These are phyloP conservation scores for Apodemus speciosus DNA, from an alignment of 2,113 vertebrate species.

Conservation along the genomic window DNA sequence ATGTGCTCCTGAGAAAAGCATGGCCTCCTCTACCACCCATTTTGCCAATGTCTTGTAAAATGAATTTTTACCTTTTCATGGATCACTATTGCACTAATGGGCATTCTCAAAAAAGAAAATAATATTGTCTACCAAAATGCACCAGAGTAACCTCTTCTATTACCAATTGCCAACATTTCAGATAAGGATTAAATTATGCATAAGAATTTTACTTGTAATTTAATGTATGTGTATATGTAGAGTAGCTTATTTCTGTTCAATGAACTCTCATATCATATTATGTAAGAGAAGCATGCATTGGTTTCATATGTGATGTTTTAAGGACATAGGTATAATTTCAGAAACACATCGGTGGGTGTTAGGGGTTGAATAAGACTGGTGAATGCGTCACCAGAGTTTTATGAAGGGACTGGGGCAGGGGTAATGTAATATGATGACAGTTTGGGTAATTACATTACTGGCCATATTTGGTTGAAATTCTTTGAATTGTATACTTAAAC, in stretches of 20 bases:
- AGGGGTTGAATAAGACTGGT: background rate
- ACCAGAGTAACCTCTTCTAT: background rate
- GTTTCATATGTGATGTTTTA: background rate
- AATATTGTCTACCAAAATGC: background rate
- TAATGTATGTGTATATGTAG: background rate
- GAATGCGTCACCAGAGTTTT: background rate
- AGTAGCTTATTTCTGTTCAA: background rate
- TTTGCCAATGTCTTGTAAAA: background rate
- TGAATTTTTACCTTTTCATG: background rate
- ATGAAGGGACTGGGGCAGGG: background rate
- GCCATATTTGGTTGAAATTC: constrained; percentile 19
- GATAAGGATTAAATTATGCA: background rate
- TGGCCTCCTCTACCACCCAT: background rate
- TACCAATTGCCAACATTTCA: background rate
- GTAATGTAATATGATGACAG: background rate
- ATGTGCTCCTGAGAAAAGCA: background rate
- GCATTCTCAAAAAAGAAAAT: background rate
- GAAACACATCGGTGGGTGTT: background rate
- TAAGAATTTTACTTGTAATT: background rate
- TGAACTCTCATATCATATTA: background rate
- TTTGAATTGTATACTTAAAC: constrained; percentile 31
- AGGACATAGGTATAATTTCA: background rate
- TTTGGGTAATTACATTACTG: background rate
- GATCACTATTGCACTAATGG: background rate
- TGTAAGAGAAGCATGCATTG: background rate